These are phyloP conservation scores for Fragum whitleyi DNA, from an alignment of 2,888 invertebrate genomes.

Conservation along the genomic window DNA sequence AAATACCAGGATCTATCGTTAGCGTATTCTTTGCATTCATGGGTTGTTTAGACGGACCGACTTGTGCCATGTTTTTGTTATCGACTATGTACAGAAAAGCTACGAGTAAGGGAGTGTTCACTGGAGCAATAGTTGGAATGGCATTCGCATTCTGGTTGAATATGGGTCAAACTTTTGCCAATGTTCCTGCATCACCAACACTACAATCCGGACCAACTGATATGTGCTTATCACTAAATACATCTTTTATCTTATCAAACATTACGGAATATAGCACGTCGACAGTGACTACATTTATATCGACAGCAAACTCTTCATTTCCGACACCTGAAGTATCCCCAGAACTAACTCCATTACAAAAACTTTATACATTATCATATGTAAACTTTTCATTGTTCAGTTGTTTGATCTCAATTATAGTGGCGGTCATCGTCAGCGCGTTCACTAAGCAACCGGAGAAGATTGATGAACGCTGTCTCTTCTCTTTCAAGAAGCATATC, in stretches of 20 bases:
- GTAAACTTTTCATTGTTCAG: constrained; percentile 38
- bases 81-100: constrained; percentile 35
- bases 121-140: constrained; percentile 30
- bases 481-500: constrained; percentile 38
- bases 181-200: constrained; percentile 22
- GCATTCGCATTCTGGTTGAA: constrained; percentile 34
- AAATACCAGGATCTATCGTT: constrained; percentile 28
- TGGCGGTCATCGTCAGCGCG: constrained; percentile 29
- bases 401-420: constrained; percentile 25
- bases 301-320: background rate
- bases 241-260: constrained; percentile 5
- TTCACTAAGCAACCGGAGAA: constrained; percentile 27
- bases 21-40: constrained; percentile 30
- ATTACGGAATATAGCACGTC: background rate
- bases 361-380: constrained; percentile 37
- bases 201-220: constrained; percentile 40
- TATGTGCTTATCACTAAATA: constrained; percentile 20
- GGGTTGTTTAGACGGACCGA: constrained; percentile 47
- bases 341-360: constrained; percentile 4
- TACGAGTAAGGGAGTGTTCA: constrained; percentile 43
- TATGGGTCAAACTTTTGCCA: constrained; percentile 28
- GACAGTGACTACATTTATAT: background rate
- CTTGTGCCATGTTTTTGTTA: constrained; percentile 40
- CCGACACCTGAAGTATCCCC: background rate
- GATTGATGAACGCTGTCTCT: constrained; percentile 30